Evolutionary conservation across 1,140 invertebrate species (phyloP).

Genomic region (Eciton burchellii): DNA sequence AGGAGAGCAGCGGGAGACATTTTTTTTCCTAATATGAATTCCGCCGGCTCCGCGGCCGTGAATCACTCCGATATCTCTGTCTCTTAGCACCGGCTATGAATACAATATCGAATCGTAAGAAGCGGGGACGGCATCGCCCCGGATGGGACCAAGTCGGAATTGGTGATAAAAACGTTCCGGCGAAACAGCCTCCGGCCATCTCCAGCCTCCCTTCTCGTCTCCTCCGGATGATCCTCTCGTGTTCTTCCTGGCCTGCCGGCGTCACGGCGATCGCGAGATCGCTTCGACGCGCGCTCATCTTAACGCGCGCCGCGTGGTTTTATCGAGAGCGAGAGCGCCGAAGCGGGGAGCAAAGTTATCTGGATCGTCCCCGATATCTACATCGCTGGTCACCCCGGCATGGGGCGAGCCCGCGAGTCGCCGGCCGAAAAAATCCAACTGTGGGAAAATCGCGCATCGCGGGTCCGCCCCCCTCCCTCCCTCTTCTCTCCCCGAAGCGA

Average conservation of each 20-base stretch:
- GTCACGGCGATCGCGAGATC: not conserved
- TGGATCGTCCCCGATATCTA: constrained; percentile 13
- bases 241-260: constrained; percentile 45
- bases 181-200: constrained; percentile 60
- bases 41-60: constrained; percentile 63
- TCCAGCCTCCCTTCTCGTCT: constrained; percentile 49
- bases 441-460: constrained; percentile 81
- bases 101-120: constrained; percentile 75
- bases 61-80: constrained; percentile 76
- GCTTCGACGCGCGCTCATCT: constrained; percentile 22
- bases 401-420: constrained; percentile 55
- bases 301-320: constrained; percentile 4
- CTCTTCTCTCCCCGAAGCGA: constrained; percentile 56
- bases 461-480: constrained; percentile 21
- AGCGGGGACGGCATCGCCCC: constrained; percentile 53
- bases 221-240: constrained; percentile 18
- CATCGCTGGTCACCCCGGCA: constrained; percentile 42
- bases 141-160: constrained; percentile 68
- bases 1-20: constrained; percentile 30
- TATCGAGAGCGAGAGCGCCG: not conserved
- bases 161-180: constrained; percentile 76
- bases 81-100: constrained; percentile 78
- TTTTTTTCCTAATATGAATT: constrained; percentile 78
- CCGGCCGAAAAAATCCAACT: constrained; percentile 71
- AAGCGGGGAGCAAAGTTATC: not conserved